Percentiles rank a stretch among this genome's conserved stretches.
These are phyloP conservation scores for Chrysolina americana DNA, from an alignment of 2,888 invertebrate species.

Conservation along the genomic window DNA sequence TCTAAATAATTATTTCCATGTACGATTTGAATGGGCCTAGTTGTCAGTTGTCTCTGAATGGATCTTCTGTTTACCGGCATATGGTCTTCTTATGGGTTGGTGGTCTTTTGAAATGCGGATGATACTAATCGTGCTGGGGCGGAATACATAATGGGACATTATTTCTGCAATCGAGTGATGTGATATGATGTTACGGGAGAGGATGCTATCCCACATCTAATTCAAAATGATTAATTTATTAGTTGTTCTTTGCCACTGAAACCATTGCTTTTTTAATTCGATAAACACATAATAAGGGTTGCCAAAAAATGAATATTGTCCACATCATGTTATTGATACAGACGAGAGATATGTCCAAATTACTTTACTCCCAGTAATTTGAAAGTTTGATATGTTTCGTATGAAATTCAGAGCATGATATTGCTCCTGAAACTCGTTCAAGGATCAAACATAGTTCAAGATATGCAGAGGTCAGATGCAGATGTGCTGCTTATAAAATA, in stretches of 20 bases:
- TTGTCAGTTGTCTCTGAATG: conserved; percentile 21
- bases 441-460: too few species aligned
- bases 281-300: too few species aligned
- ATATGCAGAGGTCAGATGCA: too few species aligned
- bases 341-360: too few species aligned
- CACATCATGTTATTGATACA: too few species aligned
- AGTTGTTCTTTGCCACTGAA: neutral
- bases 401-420: too few species aligned
- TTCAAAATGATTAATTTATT: neutral
- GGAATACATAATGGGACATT: conserved; percentile 12
- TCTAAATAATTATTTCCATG: conserved; percentile 25
- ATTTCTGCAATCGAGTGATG: conserved; percentile 18
- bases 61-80: conserved; percentile 19
- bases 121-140: conserved; percentile 10
- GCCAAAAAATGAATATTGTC: too few species aligned
- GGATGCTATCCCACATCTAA: neutral
- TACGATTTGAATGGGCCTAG: conserved; percentile 10
- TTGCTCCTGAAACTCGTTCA: too few species aligned
- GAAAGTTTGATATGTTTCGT: too few species aligned
- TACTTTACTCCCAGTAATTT: too few species aligned
- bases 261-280: neutral
- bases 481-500: too few species aligned
- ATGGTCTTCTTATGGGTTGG: conserved; percentile 17
- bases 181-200: neutral
- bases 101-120: conserved; percentile 7